A percentile compares a stretch with the other conserved stretches of the same genome.
Evolutionary conservation across 1,140 invertebrate species (phyloP).

Genomic region (Samia ricini): DNA sequence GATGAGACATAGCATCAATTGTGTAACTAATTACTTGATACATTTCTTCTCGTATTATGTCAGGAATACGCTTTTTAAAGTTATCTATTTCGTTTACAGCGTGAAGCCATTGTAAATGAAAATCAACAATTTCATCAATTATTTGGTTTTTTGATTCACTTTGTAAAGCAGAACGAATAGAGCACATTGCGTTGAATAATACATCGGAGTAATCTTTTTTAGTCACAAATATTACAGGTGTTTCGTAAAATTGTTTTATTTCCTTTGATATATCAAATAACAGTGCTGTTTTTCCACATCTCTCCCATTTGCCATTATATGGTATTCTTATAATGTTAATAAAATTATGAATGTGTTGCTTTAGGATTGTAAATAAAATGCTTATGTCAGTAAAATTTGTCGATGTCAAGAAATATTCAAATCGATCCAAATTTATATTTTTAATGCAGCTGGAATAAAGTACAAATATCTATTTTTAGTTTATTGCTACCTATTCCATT

Average conservation of each 20-base stretch:
- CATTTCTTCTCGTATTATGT: slow-evolving; percentile 45
- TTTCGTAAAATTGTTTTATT: slow-evolving; percentile 65
- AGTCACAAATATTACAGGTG: slow-evolving; percentile 57
- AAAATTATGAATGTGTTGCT: not conserved
- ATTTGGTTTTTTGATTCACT: slow-evolving; percentile 39
- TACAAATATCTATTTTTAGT: too few relatives aligned
- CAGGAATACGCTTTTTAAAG: slow-evolving; percentile 41
- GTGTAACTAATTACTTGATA: slow-evolving; percentile 54
- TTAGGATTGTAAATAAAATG: not conserved
- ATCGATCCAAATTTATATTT: too few relatives aligned
- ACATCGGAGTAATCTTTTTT: slow-evolving; percentile 57
- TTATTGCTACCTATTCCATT: too few relatives aligned
- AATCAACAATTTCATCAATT: slow-evolving; percentile 56
- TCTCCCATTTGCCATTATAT: not conserved
- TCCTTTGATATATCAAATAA: slow-evolving; percentile 59
- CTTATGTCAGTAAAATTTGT: not conserved
- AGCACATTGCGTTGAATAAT: slow-evolving; percentile 57
- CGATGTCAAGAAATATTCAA: too few relatives aligned
- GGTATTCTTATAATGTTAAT: not conserved
- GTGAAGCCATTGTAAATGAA: slow-evolving; percentile 62
- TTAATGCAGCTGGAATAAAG: too few relatives aligned
- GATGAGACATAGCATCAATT: slow-evolving; percentile 45
- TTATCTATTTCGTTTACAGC: slow-evolving; percentile 57
- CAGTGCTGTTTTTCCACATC: slow-evolving; percentile 23
- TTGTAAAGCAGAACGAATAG: slow-evolving; percentile 41